Evolutionary conservation across 2,797 vertebrate genomes (phyloP).

Genomic region (Carapus acus): DNA sequence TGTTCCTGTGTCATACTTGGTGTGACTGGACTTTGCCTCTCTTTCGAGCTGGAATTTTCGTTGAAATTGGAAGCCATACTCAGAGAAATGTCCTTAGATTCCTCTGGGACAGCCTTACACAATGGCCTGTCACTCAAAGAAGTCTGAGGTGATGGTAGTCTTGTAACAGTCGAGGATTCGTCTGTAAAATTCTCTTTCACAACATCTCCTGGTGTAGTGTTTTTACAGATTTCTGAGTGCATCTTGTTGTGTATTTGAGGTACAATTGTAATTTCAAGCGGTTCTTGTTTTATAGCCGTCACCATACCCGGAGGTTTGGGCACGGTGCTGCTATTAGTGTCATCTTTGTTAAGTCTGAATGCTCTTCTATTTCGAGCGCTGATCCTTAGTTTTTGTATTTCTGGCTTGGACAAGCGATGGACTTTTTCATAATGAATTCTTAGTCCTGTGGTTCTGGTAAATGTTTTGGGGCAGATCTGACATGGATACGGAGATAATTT

Average conservation of each 20-base stretch:
- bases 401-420: constrained; percentile 87
- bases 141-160: constrained; percentile 53
- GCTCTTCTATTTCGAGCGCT: constrained; percentile 61
- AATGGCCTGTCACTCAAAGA: constrained; percentile 45
- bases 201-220: constrained; percentile 27
- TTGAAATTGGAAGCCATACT: constrained; percentile 55
- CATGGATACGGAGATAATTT: constrained; percentile 95
- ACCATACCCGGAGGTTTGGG: constrained; percentile 15
- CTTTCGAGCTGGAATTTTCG: constrained; percentile 40
- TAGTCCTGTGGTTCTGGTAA: constrained; percentile 97
- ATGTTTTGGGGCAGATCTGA: constrained; percentile 93
- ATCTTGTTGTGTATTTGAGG: constrained; percentile 43
- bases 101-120: constrained; percentile 29
- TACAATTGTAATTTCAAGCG: constrained; percentile 63
- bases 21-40: constrained; percentile 43
- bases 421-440: constrained; percentile 96
- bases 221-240: constrained; percentile 28
- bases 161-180: constrained; percentile 59
- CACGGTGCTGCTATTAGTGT: constrained; percentile 20
- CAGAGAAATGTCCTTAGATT: constrained; percentile 19
- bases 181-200: constrained; percentile 29
- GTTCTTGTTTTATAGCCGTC: constrained; percentile 64
- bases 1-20: constrained; percentile 36
- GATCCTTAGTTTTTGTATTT: constrained; percentile 90
- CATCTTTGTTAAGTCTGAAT: constrained; percentile 53